These are phyloP conservation scores for fruit fly (Drosophila melanogaster) DNA, from an alignment of 1,140 invertebrate species.

Conservation along the genomic window Release_6_plus_ISO1_MT NT_033779.5:9843001-9843500, in stretches of 20 bases:
- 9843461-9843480: neutral
- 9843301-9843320: slow-evolving; percentile 78
- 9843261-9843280: slow-evolving; percentile 16
- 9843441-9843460: neutral
- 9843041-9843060: neutral
- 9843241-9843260: neutral
- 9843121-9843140: too few relatives aligned
- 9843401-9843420: slow-evolving; percentile 28
- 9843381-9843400: slow-evolving; percentile 33
- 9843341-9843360: slow-evolving; percentile 13
- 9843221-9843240: too few relatives aligned
- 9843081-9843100: neutral
- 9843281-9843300: slow-evolving; percentile 71
- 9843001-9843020: slow-evolving; percentile 50
- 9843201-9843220: too few relatives aligned
- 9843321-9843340: slow-evolving; percentile 41
- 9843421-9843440: slow-evolving; percentile 51
- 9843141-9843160: too few relatives aligned
- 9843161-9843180: too few relatives aligned
- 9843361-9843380: slow-evolving; percentile 54
- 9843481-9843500: slow-evolving; percentile 45
- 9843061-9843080: neutral
- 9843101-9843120: too few relatives aligned
- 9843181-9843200: too few relatives aligned
- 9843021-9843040: slow-evolving; percentile 55